phyloP scores from a whole-genome alignment of 2,113 vertebrate genomes.

The Eptatretus burgeri region DNA sequence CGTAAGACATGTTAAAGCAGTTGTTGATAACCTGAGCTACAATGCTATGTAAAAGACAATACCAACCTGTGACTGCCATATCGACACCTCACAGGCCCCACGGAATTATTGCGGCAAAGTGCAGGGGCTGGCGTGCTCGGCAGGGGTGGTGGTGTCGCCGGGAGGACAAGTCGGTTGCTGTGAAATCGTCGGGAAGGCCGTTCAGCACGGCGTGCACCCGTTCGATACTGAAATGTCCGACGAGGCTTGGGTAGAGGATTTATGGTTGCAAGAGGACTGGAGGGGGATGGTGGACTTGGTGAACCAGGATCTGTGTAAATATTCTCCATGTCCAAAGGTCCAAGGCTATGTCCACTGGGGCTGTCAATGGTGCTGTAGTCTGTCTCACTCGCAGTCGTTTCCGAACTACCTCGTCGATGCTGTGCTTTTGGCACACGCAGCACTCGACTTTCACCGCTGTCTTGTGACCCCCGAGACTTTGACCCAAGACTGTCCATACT shows the following conservation, averaged over 20 bases:
- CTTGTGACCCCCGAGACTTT: neutral
- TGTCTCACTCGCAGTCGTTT: neutral
- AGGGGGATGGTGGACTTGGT: neutral
- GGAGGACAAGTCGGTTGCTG: neutral
- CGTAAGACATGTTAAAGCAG: no score
- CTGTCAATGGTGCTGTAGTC: constrained; percentile 4
- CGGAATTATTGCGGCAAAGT: no score
- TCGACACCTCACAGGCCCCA: no score
- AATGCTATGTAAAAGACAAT: no score
- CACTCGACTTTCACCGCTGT: neutral
- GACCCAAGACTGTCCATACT: neutral
- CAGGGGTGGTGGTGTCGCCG: neutral
- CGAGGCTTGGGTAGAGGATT: constrained; percentile 3
- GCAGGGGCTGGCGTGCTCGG: neutral
- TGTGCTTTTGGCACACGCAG: neutral
- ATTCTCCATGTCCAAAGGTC: neutral
- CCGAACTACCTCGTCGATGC: neutral
- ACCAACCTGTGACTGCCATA: no score
- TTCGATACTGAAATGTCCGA: neutral
- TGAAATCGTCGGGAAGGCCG: neutral
- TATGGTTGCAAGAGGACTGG: neutral
- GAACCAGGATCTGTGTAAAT: neutral
- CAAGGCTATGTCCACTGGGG: neutral
- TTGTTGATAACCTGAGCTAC: no score
- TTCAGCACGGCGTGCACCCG: neutral